Percentiles rank a stretch among this genome's conserved stretches.
These are phyloP conservation scores for Poeciliopsis infans DNA, from an alignment of 2,797 vertebrate species.

Conservation along the genomic window DNA sequence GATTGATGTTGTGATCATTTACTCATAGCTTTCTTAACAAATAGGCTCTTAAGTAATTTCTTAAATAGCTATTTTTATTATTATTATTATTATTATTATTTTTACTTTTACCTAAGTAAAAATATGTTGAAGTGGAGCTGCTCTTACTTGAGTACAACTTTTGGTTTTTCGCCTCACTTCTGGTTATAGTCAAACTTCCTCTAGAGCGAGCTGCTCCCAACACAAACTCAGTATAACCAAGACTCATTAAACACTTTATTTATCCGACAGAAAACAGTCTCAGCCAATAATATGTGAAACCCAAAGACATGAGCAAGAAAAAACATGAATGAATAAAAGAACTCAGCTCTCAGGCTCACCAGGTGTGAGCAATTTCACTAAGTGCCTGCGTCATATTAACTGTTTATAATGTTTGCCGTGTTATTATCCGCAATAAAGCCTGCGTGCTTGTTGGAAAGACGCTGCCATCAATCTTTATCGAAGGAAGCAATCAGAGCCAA, in stretches of 20 bases:
- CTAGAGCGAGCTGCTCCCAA: background rate
- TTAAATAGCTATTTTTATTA: too few relatives aligned
- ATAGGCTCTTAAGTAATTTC: too few relatives aligned
- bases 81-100: too few relatives aligned
- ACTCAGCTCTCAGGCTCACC: constrained; percentile 1
- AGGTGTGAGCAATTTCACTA: background rate
- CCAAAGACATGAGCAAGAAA: constrained; percentile 9
- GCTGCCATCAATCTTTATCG: constrained; percentile 10
- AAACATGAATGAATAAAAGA: constrained; percentile 1
- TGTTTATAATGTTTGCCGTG: background rate
- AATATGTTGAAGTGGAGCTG: too few relatives aligned
- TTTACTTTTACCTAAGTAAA: too few relatives aligned
- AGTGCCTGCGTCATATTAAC: background rate
- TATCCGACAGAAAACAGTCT: background rate
- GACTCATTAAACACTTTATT: background rate
- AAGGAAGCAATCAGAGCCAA: constrained; percentile 64
- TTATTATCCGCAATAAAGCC: constrained; percentile 2
- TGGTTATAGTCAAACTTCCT: background rate
- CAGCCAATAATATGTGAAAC: background rate
- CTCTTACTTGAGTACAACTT: too few relatives aligned
- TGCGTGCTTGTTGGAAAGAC: background rate
- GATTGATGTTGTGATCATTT: too few relatives aligned
- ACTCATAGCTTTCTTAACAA: too few relatives aligned
- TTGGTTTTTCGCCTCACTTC: too few relatives aligned
- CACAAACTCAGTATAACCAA: background rate